Conservation (phyloP, 2,113 vertebrate species). For the Thryonomys swinderianus region DNA sequence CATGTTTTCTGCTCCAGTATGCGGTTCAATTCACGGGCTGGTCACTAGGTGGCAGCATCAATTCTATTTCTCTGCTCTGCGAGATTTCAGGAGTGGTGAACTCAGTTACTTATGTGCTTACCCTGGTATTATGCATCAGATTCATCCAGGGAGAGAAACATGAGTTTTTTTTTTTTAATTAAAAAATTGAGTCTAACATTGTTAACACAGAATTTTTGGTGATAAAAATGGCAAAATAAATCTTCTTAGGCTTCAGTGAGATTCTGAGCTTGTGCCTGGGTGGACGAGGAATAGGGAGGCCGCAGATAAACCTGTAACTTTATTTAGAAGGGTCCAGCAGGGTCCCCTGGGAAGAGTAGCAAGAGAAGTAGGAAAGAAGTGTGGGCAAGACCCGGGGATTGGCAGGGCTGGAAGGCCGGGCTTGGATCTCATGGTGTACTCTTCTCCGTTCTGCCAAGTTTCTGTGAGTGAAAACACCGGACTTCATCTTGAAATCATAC, state of each 20-base stretch:
- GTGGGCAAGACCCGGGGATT: not conserved
- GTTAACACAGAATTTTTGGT: conserved; percentile 34
- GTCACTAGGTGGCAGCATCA: conserved; percentile 74
- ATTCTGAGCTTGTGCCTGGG: not conserved
- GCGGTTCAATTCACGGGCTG: not conserved
- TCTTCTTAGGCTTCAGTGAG: not conserved
- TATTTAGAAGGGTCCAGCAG: not conserved
- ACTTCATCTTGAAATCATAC: not conserved
- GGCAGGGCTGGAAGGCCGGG: not conserved
- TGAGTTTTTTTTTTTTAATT: conserved; percentile 53
- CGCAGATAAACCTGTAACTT: not conserved
- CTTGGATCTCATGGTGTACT: not conserved
- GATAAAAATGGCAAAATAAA: conserved; percentile 64
- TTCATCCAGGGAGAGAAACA: conserved; percentile 29
- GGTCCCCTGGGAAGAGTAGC: not conserved
- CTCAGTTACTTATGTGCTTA: conserved; percentile 44
- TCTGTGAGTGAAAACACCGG: not conserved
- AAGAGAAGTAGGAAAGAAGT: not conserved
- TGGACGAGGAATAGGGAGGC: not conserved
- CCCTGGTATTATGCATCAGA: not conserved
- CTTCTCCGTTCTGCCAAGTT: not conserved
- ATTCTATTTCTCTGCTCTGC: conserved; percentile 31
- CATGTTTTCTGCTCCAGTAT: not conserved
- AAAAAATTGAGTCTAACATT: conserved; percentile 10
- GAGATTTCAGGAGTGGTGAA: conserved; percentile 50